Evolutionary conservation across 2,797 vertebrate genomes (phyloP).

Genomic region (Pseudopleuronectes americanus): DNA sequence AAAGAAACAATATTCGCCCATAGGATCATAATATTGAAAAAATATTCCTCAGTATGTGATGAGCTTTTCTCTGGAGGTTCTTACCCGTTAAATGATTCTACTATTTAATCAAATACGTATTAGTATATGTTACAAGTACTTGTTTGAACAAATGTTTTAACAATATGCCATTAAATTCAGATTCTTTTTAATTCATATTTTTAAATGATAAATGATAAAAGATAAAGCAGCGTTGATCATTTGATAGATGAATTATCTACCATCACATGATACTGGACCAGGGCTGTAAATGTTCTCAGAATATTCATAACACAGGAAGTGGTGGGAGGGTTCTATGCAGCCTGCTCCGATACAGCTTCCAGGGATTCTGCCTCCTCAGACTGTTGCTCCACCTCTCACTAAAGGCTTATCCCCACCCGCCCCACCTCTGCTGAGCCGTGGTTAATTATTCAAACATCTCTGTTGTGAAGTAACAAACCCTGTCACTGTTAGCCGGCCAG

Average conservation of each 20-base stretch:
- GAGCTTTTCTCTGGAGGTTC: neutral
- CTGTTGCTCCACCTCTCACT: conserved; percentile 59
- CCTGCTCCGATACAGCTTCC: conserved; percentile 46
- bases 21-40: neutral
- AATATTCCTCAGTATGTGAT: neutral
- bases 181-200: no score
- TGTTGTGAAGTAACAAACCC: conserved; percentile 15
- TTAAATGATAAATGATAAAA: no score
- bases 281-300: conserved; percentile 41
- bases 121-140: neutral
- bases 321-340: conserved; percentile 55
- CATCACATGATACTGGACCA: conserved; percentile 25
- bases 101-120: neutral
- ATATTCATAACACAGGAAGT: conserved; percentile 64
- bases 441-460: conserved; percentile 67
- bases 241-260: conserved; percentile 30
- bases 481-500: conserved; percentile 24
- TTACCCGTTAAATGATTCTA: neutral
- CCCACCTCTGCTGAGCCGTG: conserved; percentile 31
- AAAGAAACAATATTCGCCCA: no score
- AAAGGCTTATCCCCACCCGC: conserved; percentile 33
- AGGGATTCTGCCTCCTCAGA: conserved; percentile 56
- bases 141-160: no score
- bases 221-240: neutral
- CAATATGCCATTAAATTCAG: no score